Evolutionary conservation across 2,113 vertebrate genomes (phyloP).

Genomic region (Sapayoa aenigma): DNA sequence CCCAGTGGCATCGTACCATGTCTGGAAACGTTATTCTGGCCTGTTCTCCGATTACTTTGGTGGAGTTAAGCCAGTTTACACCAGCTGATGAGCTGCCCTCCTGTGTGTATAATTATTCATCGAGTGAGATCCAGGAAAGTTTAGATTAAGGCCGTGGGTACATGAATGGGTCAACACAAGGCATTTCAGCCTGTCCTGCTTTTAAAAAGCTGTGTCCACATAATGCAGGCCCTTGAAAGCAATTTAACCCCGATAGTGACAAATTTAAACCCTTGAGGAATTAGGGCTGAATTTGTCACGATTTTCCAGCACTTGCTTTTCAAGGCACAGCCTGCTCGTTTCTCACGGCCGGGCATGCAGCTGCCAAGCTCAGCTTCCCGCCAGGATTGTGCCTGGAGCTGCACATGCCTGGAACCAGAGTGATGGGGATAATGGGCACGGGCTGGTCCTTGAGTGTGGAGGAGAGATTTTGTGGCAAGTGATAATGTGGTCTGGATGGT

Average conservation of each 20-base stretch:
- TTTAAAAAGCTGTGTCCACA: not conserved
- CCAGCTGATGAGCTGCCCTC: slow-evolving; percentile 38
- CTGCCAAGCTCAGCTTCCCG: not conserved
- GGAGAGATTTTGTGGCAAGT: not conserved
- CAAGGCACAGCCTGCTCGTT: not conserved
- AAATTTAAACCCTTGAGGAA: not conserved
- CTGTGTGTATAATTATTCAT: slow-evolving; percentile 40
- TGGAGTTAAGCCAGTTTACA: slow-evolving; percentile 1
- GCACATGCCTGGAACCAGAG: not conserved
- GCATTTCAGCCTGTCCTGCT: not conserved
- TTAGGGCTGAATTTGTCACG: not conserved
- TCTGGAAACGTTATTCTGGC: not conserved
- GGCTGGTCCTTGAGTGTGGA: not conserved
- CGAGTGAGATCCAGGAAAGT: slow-evolving; percentile 10
- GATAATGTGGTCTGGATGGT: not conserved
- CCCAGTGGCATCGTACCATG: not conserved
- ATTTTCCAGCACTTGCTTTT: not conserved
- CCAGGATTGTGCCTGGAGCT: not conserved
- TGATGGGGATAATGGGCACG: not conserved
- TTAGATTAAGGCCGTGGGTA: slow-evolving; percentile 26
- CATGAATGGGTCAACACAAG: not conserved
- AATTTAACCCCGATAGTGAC: not conserved
- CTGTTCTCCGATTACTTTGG: not conserved
- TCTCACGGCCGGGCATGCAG: not conserved
- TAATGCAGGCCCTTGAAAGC: not conserved